Evolutionary conservation across 2,113 vertebrate genomes (phyloP), one percentile per base, ranked within the genome.

Genomic region (Erythrolamprus reginae): DNA sequence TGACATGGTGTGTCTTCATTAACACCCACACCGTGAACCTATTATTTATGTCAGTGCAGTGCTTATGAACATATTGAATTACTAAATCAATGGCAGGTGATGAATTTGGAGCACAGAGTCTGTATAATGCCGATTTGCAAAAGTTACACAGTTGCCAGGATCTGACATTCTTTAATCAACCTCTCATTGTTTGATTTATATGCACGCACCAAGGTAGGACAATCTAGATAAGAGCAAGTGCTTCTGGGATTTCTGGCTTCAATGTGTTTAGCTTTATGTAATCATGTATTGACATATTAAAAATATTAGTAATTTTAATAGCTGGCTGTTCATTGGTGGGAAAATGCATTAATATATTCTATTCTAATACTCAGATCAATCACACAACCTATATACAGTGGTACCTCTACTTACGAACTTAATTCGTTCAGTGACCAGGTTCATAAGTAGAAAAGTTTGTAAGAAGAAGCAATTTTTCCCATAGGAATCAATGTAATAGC

Each of bases 91-190:
- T 90, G 90, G 84, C 84, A 93, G 90, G 91, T 91, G 77, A 95
- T 92, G 91, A 90, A 95, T 87, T 82, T 92, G 92, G 94, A 93
- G 94, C 92, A 93, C 94, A 95, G 94, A 95, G 56, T 58, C 70
- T 92, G 28, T 93, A 50, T 93, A 91, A 56, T 94, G 92, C 91
- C 90, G 88, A 85, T 92, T 90, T 90, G 94, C 93, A 89, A 92
- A 93, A 91, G 28, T 94, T 93, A 96, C 0, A 0, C 94, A 87
- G 33, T 86, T 45, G 84, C 92, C 95, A 95, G 87, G 95, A 87
- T 94, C 92, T 95, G 92, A 90, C 95, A 93, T 0, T 95, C 47
- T 95, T 94, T 95, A 94, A 92, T 95, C 90, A 89, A 8, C 87
- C 90, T 55, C 53, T 94, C 92, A 92, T 92, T 93, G 84, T 45